phyloP scores from a whole-genome alignment of 2,888 invertebrate species.

The Eilema sororculum region DNA sequence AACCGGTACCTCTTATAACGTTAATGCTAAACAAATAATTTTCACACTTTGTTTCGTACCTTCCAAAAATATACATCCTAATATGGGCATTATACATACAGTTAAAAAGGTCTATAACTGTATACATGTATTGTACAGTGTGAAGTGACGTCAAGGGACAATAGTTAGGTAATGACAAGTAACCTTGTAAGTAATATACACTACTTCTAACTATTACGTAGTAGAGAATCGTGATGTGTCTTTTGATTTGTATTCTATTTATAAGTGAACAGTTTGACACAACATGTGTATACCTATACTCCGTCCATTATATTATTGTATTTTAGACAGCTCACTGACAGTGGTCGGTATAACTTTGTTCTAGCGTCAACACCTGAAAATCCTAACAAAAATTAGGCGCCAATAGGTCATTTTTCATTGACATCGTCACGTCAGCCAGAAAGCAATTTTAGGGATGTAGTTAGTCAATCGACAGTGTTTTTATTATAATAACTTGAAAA shows the following conservation, averaged over 20 bases:
- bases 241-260: slow-evolving; percentile 23
- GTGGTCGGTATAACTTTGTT: too few relatives aligned
- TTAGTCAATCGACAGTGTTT: too few relatives aligned
- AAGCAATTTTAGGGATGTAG: too few relatives aligned
- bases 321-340: too few relatives aligned
- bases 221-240: slow-evolving; percentile 42
- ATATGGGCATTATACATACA: slow-evolving; percentile 31
- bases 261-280: slow-evolving; percentile 13
- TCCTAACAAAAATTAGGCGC: too few relatives aligned
- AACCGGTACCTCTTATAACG: slow-evolving; percentile 22
- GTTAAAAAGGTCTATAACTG: slow-evolving; percentile 29
- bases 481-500: too few relatives aligned
- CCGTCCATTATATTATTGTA: too few relatives aligned
- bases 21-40: slow-evolving; percentile 48
- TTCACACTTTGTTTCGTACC: slow-evolving; percentile 35
- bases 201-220: slow-evolving; percentile 52
- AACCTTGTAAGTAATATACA: slow-evolving; percentile 65
- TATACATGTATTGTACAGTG: slow-evolving; percentile 26
- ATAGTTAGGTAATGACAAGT: slow-evolving; percentile 42
- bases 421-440: too few relatives aligned
- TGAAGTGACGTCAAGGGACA: slow-evolving; percentile 23
- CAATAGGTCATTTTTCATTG: too few relatives aligned
- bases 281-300: not conserved
- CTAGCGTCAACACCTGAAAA: too few relatives aligned
- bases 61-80: slow-evolving; percentile 28